Evolutionary conservation across 2,113 vertebrate species (phyloP).

Genomic region (Gnathonemus echidnorhynchus): DNA sequence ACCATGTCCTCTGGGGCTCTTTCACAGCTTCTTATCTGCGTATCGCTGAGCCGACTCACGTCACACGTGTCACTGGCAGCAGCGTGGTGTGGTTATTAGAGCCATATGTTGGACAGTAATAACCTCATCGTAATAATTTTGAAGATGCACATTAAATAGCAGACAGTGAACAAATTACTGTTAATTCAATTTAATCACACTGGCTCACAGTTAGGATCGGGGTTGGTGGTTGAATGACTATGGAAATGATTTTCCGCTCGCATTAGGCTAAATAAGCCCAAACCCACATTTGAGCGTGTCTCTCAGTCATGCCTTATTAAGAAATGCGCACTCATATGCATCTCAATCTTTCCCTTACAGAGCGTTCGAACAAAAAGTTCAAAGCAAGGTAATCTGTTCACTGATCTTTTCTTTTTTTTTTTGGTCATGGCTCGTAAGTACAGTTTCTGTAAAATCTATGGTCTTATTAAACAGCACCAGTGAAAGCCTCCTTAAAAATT

Average conservation of each 20-base stretch:
- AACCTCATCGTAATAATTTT: not conserved
- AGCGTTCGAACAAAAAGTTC: constrained; percentile 53
- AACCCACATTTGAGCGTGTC: not conserved
- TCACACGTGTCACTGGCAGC: not conserved
- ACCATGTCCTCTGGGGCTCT: not conserved
- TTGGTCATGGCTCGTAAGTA: not conserved
- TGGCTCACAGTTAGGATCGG: not conserved
- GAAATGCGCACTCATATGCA: constrained; percentile 1
- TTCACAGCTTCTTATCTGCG: not conserved
- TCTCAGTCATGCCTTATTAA: constrained; percentile 18
- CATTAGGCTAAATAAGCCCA: not conserved
- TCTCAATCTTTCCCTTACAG: constrained; percentile 35
- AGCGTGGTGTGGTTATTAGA: not conserved
- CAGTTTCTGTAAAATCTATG: not conserved
- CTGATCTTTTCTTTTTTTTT: not conserved
- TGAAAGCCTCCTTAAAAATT: not conserved
- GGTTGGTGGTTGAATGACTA: not conserved
- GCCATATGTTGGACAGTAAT: not conserved
- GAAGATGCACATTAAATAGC: not conserved
- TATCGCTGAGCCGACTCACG: not conserved
- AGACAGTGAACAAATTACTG: not conserved
- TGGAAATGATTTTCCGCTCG: not conserved
- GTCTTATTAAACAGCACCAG: not conserved
- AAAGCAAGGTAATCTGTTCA: constrained; percentile 44
- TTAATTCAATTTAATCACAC: constrained; percentile 1